These are phyloP conservation scores for Rhodinocichla rosea DNA, from an alignment of 2,113 vertebrate genomes.

Conservation along the genomic window DNA sequence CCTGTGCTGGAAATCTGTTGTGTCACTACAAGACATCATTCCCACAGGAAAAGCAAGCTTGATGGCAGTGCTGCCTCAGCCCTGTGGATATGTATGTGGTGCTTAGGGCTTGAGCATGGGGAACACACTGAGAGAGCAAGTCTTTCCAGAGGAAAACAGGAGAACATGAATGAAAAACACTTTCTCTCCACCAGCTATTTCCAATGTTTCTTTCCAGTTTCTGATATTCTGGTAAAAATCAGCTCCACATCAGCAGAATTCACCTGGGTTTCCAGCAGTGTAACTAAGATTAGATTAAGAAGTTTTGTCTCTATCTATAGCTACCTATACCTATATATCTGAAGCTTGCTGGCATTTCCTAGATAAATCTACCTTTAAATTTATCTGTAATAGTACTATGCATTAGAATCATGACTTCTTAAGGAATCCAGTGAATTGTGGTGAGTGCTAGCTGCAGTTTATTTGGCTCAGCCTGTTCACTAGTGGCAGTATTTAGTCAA, in stretches of 20 bases:
- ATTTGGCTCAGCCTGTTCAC: neutral
- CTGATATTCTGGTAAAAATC: neutral
- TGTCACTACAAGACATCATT: neutral
- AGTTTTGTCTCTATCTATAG: neutral
- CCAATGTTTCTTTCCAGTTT: neutral
- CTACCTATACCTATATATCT: neutral
- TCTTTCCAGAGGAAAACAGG: neutral
- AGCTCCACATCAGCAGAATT: neutral
- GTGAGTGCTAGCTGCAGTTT: neutral
- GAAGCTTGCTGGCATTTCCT: neutral
- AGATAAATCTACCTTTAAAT: neutral
- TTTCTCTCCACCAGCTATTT: neutral
- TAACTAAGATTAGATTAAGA: neutral
- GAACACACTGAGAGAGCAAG: neutral
- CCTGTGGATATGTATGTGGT: neutral
- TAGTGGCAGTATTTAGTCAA: neutral
- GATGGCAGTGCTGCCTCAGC: neutral
- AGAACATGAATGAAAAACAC: neutral
- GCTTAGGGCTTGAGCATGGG: neutral
- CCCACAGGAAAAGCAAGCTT: neutral
- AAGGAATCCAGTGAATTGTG: neutral
- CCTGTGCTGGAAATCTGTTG: neutral
- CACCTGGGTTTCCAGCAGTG: neutral
- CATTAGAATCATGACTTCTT: neutral
- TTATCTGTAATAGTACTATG: neutral